Base-by-base conservation (phyloP, 1,140 invertebrate genomes). In the Bombus huntii region DNA sequence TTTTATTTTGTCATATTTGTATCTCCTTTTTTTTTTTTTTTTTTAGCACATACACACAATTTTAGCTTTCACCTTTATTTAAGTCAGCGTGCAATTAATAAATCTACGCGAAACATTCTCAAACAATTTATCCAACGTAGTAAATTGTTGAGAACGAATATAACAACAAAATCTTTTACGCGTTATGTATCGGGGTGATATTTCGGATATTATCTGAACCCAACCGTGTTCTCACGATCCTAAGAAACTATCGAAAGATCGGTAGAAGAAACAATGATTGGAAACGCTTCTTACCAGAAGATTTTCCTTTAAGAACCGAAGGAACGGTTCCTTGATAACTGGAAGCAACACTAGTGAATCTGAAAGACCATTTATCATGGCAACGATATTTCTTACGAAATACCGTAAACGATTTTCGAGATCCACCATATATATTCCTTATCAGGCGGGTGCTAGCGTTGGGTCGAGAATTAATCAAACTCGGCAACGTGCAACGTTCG, bases 391-490 rank as follows among this genome's bases (percentile, higher is more conserved):
- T 85, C 83, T 85, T 81, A 81, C 80, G 68, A 81, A 84, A 79
- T 79, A 73, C 44, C 87, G 87, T 79, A 73, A 81, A 73, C 77
- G 70, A 71, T 80, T 66, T 72, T 72, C 83, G 53, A 81, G 83
- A 81, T 81, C 83, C 59, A 31, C 71, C 70, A 66, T 80, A 81
- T 85, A 85, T 81, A 81, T 85, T 70, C 75, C 81, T 87, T 91
- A 87, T 91, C 86, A 57, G 62, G 71, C 6, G 15, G 59, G 37
- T 81, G 83, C 73, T 34, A 84, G 78, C 77, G 72, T 75, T 47
- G 73, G 73, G 76, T 47, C 53, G 78, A 72, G 80, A 91, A 91
- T 92, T 92, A 92, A 92, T 91, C 90, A 91, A 90, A 90, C 86
- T 89, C 81, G 34, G 34, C 34, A 59, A 81, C 83, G 86, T 78